Base-by-base conservation (phyloP, 1,140 invertebrate genomes). In the Apis dorsata region DNA sequence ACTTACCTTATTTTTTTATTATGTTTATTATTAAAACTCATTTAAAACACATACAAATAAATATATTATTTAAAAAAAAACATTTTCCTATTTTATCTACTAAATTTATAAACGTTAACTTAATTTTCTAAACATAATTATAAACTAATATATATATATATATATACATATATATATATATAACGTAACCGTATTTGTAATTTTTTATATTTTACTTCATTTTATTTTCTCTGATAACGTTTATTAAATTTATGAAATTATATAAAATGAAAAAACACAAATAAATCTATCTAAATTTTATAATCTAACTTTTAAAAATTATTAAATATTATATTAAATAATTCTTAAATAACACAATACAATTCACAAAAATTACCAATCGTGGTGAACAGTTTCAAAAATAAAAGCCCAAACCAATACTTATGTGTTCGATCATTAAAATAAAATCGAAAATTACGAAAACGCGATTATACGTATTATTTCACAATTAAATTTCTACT, bases 21-120 rank as follows among this genome's bases (percentile, higher is more conserved):
- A 94, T 90, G 93, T 34, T 92, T 94, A 93, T 94, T 94, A 93
- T 94, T 94, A 93, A 92, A 93, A 92, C 92, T 94, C 93, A 91
- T 34, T 34, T 2, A 34, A 34, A 34, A 34, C 2, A 34, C 1
- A 34, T 34, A 34, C 2, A 93, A 94, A 93, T 93, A 93, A 94
- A 93, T 94, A 93, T 94, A 94, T 94, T 93, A 90, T 93, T 93
- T 93, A 89, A 93, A 93, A 90, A 84, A 83, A 24, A 72, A 24
- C 34, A 8, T 19, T 1, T 13, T 77, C 9, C 1, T 19, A 44
- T 44, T 44, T 44, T 44, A 44, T 44, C 34, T 19, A 57, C 0
- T 0, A 57, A 13, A 53, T 12, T 12, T 53, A 12, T 12, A 53
- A 12, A 53, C 8, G 10, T 34, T 65, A 10, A 1, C 28, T 28